Evolutionary conservation across 2,797 vertebrate species (phyloP), one percentile per base, ranked within the genome.

Genomic region (Coilia nasus): DNA sequence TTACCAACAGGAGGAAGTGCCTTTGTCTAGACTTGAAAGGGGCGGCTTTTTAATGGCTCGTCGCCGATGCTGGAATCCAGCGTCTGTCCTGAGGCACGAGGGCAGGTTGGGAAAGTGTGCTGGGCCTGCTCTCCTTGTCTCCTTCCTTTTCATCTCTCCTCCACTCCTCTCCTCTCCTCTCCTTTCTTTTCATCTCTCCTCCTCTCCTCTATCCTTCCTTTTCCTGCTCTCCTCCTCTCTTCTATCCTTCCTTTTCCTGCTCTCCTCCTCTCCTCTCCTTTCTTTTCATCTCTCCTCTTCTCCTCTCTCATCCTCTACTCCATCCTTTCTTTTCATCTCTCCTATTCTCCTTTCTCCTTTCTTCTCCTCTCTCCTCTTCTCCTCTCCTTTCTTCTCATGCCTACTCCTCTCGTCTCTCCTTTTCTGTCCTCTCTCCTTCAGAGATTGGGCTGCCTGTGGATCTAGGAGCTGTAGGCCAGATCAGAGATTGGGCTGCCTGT

Each of bases 1-100:
- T 95, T 94, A 94, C 93, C 93, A 95, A 94, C 94, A 94, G 94
- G 92, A 93, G 94, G 94, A 95, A 95, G 91, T 91, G 91, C 93
- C 94, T 56, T 92, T 93, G 95, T 96, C 94, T 95, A 96, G 96
- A 96, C 96, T 92, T 93, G 89, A 92, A 94, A 93, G 89, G 87
- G 87, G 86, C 35, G 88, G 85, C n/a, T 54, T 87, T 95, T 95
- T 95, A 95, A 78, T 91, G 92, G 94, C 93, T 92, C 89, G 89
- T 92, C 92, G 90, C 91, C 80, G 86, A 85, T 91, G 92, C 92
- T 92, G 93, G 93, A 93, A 94, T 95, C 93, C 89, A 91, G 92
- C 89, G 19, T 41, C 92, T 94, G 94, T 92, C 90, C 91, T 89
- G 90, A 92, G 88, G 91, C 88, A 86, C 87, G 90, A 31, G 71